These are phyloP conservation scores for Dipodomys merriami DNA, from an alignment of 2,113 vertebrate species.

Conservation along the genomic window DNA sequence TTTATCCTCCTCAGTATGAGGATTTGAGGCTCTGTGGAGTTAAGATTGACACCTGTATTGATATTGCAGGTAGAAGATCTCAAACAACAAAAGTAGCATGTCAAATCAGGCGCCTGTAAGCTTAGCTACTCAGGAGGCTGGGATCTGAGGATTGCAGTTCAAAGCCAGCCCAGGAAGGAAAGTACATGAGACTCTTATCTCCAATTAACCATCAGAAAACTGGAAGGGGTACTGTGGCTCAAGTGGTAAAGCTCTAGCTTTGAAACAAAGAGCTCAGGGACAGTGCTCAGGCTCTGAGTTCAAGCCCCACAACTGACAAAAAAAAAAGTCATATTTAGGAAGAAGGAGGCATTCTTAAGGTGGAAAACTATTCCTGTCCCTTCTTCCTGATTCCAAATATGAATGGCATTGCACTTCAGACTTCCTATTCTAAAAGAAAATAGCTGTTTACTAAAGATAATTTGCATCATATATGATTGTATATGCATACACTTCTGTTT, in stretches of 20 bases:
- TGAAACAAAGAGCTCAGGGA: too few species aligned
- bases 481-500: not conserved
- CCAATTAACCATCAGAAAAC: too few species aligned
- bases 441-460: not conserved
- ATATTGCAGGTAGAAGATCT: not conserved
- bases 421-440: not conserved
- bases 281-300: too few species aligned
- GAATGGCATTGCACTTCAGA: not conserved
- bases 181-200: too few species aligned
- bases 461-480: not conserved
- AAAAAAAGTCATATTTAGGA: not conserved
- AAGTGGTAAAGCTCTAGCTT: too few species aligned
- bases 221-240: too few species aligned
- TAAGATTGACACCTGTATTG: not conserved
- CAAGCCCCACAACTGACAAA: too few species aligned
- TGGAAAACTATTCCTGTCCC: not conserved
- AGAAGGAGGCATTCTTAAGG: not conserved
- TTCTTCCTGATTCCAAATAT: not conserved
- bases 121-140: too few species aligned
- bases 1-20: not conserved
- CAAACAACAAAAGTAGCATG: not conserved
- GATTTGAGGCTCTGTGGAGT: not conserved
- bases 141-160: too few species aligned
- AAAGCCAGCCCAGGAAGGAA: too few species aligned
- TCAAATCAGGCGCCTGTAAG: too few species aligned